These are phyloP conservation scores for Actinemys pallida DNA, from an alignment of 2,113 vertebrate species.

Conservation along the genomic window DNA sequence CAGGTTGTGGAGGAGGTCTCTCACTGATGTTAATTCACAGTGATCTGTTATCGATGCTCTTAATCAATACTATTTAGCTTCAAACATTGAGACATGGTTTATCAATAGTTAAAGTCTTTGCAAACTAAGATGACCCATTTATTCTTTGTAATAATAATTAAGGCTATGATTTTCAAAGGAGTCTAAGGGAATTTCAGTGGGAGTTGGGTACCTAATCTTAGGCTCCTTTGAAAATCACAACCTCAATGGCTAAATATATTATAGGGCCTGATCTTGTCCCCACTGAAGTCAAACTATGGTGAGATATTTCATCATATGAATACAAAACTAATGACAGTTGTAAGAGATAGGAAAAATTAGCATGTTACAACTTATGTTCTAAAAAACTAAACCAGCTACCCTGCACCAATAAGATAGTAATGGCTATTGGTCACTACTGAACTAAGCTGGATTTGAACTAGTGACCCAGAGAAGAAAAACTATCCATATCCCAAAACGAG, in stretches of 20 bases:
- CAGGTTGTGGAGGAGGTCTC: background rate
- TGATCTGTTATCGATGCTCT: background rate
- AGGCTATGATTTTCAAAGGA: background rate
- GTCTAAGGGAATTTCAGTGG: background rate
- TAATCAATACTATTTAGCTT: background rate
- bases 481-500: background rate
- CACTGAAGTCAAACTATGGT: background rate
- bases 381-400: background rate
- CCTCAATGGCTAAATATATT: too few species aligned
- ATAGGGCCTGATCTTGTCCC: background rate
- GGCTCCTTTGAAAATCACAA: background rate
- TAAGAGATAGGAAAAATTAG: too few species aligned
- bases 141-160: background rate
- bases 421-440: too few species aligned
- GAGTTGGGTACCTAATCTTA: background rate
- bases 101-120: background rate
- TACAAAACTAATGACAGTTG: background rate
- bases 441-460: background rate
- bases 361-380: background rate
- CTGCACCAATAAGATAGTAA: background rate
- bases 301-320: background rate
- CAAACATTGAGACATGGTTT: background rate
- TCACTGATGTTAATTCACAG: background rate
- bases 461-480: background rate
- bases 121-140: background rate